These are phyloP conservation scores for Sebastes taczanowskii DNA, from an alignment of 2,797 vertebrate genomes.

Conservation along the genomic window DNA sequence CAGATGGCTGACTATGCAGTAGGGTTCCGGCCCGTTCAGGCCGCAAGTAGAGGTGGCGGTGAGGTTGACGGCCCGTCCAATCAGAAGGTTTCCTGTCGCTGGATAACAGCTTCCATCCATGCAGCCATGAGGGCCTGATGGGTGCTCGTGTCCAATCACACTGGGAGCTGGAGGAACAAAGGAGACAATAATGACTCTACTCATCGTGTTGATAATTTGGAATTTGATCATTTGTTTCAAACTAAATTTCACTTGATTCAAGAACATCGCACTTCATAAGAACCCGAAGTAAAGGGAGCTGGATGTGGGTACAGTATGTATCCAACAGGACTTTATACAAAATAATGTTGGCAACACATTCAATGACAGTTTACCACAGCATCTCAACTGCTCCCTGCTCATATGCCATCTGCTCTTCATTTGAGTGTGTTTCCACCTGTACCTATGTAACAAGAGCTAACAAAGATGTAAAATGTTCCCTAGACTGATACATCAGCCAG, in stretches of 20 bases:
- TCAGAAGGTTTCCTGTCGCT: constrained; percentile 88
- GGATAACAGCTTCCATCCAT: constrained; percentile 87
- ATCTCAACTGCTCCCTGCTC: neutral
- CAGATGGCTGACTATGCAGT: constrained; percentile 90
- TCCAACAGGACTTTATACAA: neutral
- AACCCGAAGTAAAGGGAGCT: neutral
- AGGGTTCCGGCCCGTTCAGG: constrained; percentile 76
- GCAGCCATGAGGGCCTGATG: constrained; percentile 81
- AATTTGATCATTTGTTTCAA: neutral
- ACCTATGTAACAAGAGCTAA: neutral
- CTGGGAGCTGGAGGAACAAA: constrained; percentile 51
- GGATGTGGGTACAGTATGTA: neutral
- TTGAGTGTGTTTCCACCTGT: neutral
- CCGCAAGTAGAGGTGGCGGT: constrained; percentile 87
- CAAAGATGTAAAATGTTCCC: neutral
- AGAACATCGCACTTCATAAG: neutral
- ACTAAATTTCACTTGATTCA: neutral
- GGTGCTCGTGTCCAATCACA: constrained; percentile 75
- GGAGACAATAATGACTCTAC: neutral
- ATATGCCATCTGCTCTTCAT: neutral
- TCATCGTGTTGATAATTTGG: neutral
- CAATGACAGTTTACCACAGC: too few species aligned
- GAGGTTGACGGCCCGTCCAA: constrained; percentile 83
- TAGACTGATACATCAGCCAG: neutral
- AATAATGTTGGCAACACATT: neutral